Base-by-base conservation (phyloP, 2,113 vertebrate species). In the Bucco capensis region DNA sequence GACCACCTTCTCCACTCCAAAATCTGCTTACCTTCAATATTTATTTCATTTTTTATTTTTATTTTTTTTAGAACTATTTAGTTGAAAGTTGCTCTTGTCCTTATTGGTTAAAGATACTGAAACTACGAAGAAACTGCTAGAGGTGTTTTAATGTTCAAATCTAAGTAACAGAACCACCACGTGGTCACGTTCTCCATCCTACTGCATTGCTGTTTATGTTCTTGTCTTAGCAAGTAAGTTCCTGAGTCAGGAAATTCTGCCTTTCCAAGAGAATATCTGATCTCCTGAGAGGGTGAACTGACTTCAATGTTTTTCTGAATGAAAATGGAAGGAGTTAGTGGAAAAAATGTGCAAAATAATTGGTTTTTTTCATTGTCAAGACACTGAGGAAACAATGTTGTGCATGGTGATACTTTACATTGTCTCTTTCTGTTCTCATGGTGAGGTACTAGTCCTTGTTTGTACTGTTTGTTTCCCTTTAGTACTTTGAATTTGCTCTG, bases 401-500 rank as follows among this genome's bases (percentile, higher is more conserved):
- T 75, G 12, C 10, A 28, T 6, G 5, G 10, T 44, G 27, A 38
- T 93, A 57, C 6, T 88, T 85, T 76, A 3, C 73, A 6, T 65
- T 66, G 46, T 83, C 35, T 31, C 53, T 51, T 67, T 58, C 7
- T 50, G 44, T 66, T 79, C 78, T 76, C 33, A 49, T 16, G 46
- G 47, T 44, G 56, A 81, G 25, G 35, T 72, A 37, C 24, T 56
- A 69, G 22, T 58, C 17, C 37, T 69, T 71, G 22, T 30, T 24
- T 24, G 5, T 60, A 42, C 12, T 49, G 16, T 49, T 62, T 49
- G 35, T 67, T 74, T 88, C 35, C 47, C 37, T 93, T 22, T 62
- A 66, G 40, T 75, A 50, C 46, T 81, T 93, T 58, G 40, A 84
- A 73, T 61, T 92, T 86, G 24, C 49, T 92, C 61, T 78, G 73